Evolutionary conservation across 2,797 vertebrate species (phyloP).

Genomic region (Glossophaga mutica): DNA sequence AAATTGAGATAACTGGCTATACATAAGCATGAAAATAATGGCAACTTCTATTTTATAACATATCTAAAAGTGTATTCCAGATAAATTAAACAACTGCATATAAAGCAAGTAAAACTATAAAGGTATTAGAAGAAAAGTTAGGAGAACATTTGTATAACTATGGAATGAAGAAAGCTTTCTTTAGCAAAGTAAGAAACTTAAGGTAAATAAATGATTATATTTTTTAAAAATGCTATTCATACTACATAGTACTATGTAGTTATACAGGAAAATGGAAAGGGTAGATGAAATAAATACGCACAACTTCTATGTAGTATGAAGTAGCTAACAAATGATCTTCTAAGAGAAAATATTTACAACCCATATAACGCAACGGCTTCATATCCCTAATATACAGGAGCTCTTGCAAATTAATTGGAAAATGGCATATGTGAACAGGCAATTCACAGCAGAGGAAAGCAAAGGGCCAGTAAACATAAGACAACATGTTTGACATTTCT

Average conservation of each 20-base stretch:
- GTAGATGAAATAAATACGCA: background rate
- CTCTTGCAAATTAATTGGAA: constrained; percentile 10
- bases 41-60: background rate
- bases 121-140: background rate
- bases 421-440: background rate
- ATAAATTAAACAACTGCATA: background rate
- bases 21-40: background rate
- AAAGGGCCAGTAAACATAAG: background rate
- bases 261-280: background rate
- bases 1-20: background rate
- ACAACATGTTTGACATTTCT: background rate
- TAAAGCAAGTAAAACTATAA: background rate
- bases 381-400: background rate
- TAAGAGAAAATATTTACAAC: constrained; percentile 16
- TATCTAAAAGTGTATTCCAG: background rate
- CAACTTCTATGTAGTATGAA: background rate
- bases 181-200: background rate
- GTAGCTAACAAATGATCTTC: background rate
- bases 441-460: background rate
- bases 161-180: background rate
- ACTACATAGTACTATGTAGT: background rate
- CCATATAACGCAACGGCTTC: background rate
- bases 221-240: background rate
- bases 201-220: background rate
- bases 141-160: background rate